Percentiles rank a stretch among this genome's conserved stretches.
phyloP scores from a whole-genome alignment of 2,797 vertebrate species.

The Nyctalus aviator region DNA sequence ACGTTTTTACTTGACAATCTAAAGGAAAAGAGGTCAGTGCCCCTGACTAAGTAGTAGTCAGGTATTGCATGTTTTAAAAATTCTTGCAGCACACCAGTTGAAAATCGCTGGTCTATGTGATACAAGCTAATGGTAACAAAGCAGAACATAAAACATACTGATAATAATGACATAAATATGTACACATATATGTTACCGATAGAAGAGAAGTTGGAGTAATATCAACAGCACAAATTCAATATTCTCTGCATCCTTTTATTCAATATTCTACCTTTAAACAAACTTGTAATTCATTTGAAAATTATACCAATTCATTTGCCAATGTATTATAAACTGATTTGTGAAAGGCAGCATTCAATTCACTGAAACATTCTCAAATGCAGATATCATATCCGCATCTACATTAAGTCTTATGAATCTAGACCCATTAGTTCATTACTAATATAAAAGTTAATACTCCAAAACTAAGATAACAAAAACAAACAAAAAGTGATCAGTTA shows the following conservation, averaged over 20 bases:
- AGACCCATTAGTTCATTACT: constrained; percentile 70
- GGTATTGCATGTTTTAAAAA: not conserved
- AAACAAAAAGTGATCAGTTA: not conserved
- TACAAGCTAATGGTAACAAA: constrained; percentile 2
- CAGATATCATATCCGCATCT: not conserved
- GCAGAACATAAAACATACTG: constrained; percentile 48
- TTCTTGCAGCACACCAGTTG: not conserved
- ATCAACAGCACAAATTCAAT: constrained; percentile 12
- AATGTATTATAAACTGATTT: constrained; percentile 25
- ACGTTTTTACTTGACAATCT: not conserved
- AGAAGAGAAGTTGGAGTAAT: constrained; percentile 56
- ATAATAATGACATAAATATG: not conserved
- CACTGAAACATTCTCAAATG: constrained; percentile 15
- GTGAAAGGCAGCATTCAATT: constrained; percentile 33
- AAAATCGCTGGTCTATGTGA: not conserved
- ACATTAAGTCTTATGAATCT: constrained; percentile 57
- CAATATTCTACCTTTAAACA: constrained; percentile 62
- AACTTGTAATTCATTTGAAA: constrained; percentile 64
- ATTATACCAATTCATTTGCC: constrained; percentile 60
- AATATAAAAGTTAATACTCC: constrained; percentile 60
- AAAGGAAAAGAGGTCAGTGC: not conserved
- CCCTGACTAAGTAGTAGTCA: not conserved
- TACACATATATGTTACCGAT: not conserved
- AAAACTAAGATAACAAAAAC: not conserved
- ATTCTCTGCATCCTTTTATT: constrained; percentile 4